Conservation (phyloP, 2,113 vertebrate species). For the Vidua macroura region DNA sequence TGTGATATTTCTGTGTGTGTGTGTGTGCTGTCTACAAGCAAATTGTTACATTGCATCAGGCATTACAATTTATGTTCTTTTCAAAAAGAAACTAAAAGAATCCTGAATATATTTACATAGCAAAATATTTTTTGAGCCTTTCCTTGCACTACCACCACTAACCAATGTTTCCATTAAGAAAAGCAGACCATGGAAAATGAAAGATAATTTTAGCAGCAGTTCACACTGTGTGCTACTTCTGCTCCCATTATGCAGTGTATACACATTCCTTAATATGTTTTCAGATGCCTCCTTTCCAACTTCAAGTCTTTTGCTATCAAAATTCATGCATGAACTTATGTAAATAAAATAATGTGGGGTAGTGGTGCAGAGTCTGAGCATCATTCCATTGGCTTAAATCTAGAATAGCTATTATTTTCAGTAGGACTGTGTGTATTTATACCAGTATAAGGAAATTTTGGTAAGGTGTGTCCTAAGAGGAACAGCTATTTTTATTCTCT, state of each 20-base stretch:
- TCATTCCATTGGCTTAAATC: neutral
- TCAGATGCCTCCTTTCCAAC: neutral
- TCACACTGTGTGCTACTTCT: neutral
- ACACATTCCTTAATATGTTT: neutral
- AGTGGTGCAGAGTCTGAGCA: neutral
- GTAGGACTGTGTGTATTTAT: neutral
- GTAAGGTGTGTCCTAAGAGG: neutral
- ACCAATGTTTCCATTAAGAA: neutral
- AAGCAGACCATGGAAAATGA: neutral
- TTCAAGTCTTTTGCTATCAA: neutral
- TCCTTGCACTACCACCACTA: neutral
- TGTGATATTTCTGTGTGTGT: neutral
- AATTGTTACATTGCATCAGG: neutral
- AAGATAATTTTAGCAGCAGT: neutral
- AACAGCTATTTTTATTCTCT: neutral
- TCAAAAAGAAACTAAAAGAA: neutral
- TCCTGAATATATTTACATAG: neutral
- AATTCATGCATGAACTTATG: neutral
- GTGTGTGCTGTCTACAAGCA: neutral
- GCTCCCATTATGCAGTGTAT: neutral
- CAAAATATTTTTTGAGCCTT: neutral
- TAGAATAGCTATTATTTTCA: neutral
- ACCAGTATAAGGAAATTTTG: neutral
- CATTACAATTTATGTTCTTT: neutral
- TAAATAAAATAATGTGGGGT: neutral